Evolutionary conservation across 1,140 invertebrate genomes (phyloP).

Genomic region (Eufriesea mexicana): DNA sequence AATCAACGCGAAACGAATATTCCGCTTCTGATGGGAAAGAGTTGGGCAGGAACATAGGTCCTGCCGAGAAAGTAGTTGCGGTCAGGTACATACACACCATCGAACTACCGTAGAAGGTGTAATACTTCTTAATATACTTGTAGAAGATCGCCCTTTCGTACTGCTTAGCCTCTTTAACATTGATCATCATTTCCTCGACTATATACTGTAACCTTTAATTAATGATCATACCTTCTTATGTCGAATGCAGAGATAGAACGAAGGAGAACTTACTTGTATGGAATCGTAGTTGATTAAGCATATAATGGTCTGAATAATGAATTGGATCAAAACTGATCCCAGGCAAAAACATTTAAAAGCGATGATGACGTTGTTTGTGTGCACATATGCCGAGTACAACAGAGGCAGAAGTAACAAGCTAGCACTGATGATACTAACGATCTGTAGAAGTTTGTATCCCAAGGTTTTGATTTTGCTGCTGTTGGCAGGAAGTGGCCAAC

Average conservation of each 20-base stretch:
- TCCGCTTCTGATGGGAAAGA: not conserved
- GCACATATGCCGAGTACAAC: not conserved
- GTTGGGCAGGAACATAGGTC: not conserved
- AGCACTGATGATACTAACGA: not conserved
- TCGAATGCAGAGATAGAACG: too few relatives aligned
- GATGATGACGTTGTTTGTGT: not conserved
- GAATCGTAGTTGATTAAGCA: not conserved
- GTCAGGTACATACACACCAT: not conserved
- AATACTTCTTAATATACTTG: not conserved
- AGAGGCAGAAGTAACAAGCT: not conserved
- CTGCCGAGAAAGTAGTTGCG: not conserved
- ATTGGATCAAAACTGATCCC: not conserved
- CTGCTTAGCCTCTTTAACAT: not conserved
- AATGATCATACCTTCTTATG: not conserved
- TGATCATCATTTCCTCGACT: not conserved
- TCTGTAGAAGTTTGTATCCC: not conserved
- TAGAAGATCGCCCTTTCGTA: not conserved
- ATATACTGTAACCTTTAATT: not conserved
- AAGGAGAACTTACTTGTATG: not conserved
- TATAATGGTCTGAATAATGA: not conserved
- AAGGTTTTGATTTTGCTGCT: not conserved
- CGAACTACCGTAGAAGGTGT: not conserved
- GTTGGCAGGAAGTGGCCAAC: not conserved
- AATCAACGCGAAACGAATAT: not conserved
- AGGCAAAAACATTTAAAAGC: not conserved